Evolutionary conservation across 2,888 invertebrate genomes (phyloP).

Genomic region (Gonocerus acuteangulatus): DNA sequence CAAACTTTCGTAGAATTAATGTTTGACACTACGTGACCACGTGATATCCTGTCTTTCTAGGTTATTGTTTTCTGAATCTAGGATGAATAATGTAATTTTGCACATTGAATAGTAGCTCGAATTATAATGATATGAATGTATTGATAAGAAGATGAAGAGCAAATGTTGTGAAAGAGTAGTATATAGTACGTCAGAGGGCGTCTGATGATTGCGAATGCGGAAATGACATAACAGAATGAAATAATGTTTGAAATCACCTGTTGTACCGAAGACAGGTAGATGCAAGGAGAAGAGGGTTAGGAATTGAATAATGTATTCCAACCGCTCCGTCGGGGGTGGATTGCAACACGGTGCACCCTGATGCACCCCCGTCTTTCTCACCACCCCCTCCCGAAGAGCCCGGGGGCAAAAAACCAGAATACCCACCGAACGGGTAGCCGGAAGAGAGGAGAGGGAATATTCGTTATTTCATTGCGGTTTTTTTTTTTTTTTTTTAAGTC

Average conservation of each 20-base stretch:
- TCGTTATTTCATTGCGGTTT: slow-evolving; percentile 23
- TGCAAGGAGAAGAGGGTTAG: background rate
- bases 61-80: too few relatives aligned
- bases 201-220: too few relatives aligned
- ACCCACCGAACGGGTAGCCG: slow-evolving; percentile 24
- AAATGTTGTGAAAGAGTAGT: too few relatives aligned
- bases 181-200: too few relatives aligned
- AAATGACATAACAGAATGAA: too few relatives aligned
- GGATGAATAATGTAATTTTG: too few relatives aligned
- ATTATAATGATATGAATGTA: too few relatives aligned
- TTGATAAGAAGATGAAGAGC: too few relatives aligned
- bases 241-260: slow-evolving; percentile 6
- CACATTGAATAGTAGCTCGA: too few relatives aligned
- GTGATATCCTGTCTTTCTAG: too few relatives aligned
- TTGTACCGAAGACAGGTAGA: background rate
- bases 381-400: slow-evolving; percentile 6
- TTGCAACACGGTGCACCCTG: slow-evolving; percentile 13
- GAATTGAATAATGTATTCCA: slow-evolving; percentile 20
- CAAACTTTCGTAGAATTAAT: too few relatives aligned
- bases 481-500: background rate
- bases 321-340: slow-evolving; percentile 18
- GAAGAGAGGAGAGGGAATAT: slow-evolving; percentile 9
- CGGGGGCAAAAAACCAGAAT: slow-evolving; percentile 18
- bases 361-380: slow-evolving; percentile 1
- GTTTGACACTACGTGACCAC: too few relatives aligned